Evolutionary conservation across 2,797 vertebrate genomes (phyloP).

Genomic region (Acestrorhynchus altus): DNA sequence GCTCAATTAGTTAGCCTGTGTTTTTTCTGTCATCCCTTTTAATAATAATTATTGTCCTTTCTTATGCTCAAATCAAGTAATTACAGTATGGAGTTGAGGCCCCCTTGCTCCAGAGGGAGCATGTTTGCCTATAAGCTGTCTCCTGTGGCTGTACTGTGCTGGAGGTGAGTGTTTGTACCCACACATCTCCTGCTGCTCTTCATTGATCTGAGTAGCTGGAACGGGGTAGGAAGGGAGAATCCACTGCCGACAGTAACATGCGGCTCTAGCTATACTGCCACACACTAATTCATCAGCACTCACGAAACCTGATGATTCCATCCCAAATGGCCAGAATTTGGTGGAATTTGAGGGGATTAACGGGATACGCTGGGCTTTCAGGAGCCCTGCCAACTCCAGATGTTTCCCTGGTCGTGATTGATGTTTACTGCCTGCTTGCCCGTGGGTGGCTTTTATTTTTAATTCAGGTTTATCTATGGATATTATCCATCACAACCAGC

Average conservation of each 20-base stretch:
- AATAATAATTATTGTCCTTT: conserved; percentile 66
- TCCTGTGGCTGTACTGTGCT: conserved; percentile 27
- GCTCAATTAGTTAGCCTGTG: conserved; percentile 70
- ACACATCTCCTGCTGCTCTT: conserved; percentile 35
- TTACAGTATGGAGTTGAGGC: conserved; percentile 38
- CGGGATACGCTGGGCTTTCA: conserved; percentile 59
- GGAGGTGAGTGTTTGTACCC: conserved; percentile 43
- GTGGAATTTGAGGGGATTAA: conserved; percentile 75
- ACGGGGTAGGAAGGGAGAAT: conserved; percentile 43
- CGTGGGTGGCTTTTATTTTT: conserved; percentile 57
- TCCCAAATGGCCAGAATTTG: conserved; percentile 71
- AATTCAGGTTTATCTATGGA: conserved; percentile 40
- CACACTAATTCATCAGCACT: conserved; percentile 56
- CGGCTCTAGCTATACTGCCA: conserved; percentile 53
- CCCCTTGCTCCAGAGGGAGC: conserved; percentile 6
- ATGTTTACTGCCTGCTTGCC: conserved; percentile 61
- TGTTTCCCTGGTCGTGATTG: conserved; percentile 68
- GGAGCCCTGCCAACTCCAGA: conserved; percentile 64
- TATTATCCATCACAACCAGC: conserved; percentile 51
- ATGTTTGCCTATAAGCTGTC: conserved; percentile 37
- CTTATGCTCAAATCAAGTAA: conserved; percentile 63
- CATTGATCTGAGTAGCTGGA: conserved; percentile 55
- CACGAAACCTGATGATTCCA: conserved; percentile 68
- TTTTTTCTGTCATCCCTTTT: conserved; percentile 68
- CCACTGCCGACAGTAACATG: conserved; percentile 32